Percentiles rank a stretch among this genome's conserved stretches.
These are phyloP conservation scores for Monopterus albus DNA, from an alignment of 2,113 vertebrate species.

Conservation along the genomic window DNA sequence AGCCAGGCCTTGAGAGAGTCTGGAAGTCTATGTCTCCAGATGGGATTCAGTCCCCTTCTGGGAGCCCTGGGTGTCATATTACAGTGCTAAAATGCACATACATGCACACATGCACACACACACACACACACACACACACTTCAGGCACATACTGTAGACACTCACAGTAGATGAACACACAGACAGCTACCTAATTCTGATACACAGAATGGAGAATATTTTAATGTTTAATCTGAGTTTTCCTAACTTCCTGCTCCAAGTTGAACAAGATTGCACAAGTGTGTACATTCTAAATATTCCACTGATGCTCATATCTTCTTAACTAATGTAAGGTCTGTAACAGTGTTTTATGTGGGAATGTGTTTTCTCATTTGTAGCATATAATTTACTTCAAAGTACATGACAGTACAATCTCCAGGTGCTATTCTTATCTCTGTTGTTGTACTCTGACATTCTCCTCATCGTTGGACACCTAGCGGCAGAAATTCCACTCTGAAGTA, in stretches of 20 bases:
- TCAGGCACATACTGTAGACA: background rate
- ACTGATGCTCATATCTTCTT: background rate
- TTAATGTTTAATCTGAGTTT: constrained; percentile 19
- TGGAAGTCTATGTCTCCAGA: constrained; percentile 56
- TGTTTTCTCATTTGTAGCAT: constrained; percentile 38
- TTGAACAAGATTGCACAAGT: background rate
- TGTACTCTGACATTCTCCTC: constrained; percentile 59
- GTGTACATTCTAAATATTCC: constrained; percentile 16
- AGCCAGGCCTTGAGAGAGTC: constrained; percentile 39
- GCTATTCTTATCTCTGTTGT: constrained; percentile 71
- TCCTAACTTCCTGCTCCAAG: background rate
- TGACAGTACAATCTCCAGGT: constrained; percentile 64
- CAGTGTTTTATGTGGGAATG: background rate
- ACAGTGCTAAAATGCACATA: constrained; percentile 34
- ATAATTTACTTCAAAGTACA: constrained; percentile 38
- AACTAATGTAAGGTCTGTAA: background rate
- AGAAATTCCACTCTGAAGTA: constrained; percentile 54
- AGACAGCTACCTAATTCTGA: background rate
- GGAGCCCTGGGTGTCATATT: constrained; percentile 52
- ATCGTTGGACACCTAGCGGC: constrained; percentile 34
- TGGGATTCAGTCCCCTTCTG: constrained; percentile 43
- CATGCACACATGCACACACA: constrained; percentile 4
- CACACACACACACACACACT: background rate
- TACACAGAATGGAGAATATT: background rate
- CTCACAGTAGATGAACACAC: constrained; percentile 7